Base-by-base conservation (phyloP, 2,888 invertebrate species). In the Nomada flava region DNA sequence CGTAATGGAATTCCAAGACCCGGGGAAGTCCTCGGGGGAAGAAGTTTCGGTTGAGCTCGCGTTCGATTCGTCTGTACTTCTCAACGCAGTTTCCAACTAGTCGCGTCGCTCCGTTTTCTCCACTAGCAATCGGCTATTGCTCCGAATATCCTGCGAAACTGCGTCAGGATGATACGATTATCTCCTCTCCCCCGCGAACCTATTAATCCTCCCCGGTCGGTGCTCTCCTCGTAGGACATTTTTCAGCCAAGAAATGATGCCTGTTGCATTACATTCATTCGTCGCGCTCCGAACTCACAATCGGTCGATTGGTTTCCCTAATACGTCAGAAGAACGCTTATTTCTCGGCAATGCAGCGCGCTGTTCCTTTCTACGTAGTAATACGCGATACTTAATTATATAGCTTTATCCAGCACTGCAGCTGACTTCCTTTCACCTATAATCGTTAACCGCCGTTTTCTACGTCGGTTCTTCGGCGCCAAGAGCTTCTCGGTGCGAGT, bases 381-480 rank as follows among this genome's bases (percentile, higher is more conserved):
- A 55, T 44, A 13, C 63, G 59, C 36, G 42, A 71, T 65, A 57
- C 70, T 67, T 85, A 83, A 87, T 88, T 77, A 87, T 77, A 83
- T 79, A 83, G 55, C 67, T 82, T 79, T 79, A 74, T 76, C 64
- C 57, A 50, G 63, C n/a, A 13, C 13, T 59, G 53, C 50, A 55
- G 18, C 11, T 20, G 59, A 83, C 79, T 85, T 81, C 88, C 86
- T 88, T 88, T 88, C 89, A 88, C 89, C 71, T n/a, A 50, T 53
- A 47, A 83, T 64, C 65, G 50, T 50, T 77, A 29, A 44, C 20
- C 47, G 29, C 36, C 10, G 47, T 60, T 55, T 69, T 79, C 69
- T 64, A 23, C 76, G 76, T 36, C 60, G 68, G 85, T 86, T 84
- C 85, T 84, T 88, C 10, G 82, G 67, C 76, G 78, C 67, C 75